Base-by-base conservation (phyloP, 2,888 invertebrate genomes). In the Lottia scabra region DNA sequence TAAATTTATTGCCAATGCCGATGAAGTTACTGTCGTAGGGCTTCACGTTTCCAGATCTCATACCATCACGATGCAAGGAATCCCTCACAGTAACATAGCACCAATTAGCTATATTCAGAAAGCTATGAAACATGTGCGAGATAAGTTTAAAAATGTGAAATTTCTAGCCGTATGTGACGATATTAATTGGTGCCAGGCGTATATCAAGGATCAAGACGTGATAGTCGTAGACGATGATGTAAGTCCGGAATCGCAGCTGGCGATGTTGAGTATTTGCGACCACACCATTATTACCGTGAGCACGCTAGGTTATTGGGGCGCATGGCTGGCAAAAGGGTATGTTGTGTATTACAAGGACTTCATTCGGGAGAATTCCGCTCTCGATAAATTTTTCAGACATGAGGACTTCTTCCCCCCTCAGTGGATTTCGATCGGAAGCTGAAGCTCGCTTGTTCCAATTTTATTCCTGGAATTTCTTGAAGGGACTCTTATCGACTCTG, bases 221-320 rank as follows among this genome's bases (percentile, higher is more conserved):
- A 63, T 72, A 16, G 6, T 44, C 38, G 27, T 72, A 26, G 70
- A 68, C 23, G 69, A 64, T 13, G 15, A 48, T 8, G 70, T 65
- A 0, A 48, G 69, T 10, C 65, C 74, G 0, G 64, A 62, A 19
- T 62, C 70, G 15, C 69, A 72, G 48, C 44, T 75, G 27, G 72
- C 64, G 1, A 66, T 71, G 16, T 48, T 75, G 38, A 63, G 67
- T n/a, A n/a, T 63, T 38, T 75, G 70, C 30, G 67, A 72, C 44
- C 75, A 75, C 64, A 67, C 72, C 46, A 75, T 75, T 23, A 68
- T 75, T 70, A 75, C 75, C n/a, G 72, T 72, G 48, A 72, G 75
- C 6, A 72, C 67, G 0, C 70, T 70, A 26, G 70, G 75, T 38
- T 75, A 72, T 70, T 75, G 75, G 75, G 72, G 67, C 0, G 75